Evolutionary conservation across 2,113 vertebrate species (phyloP), one percentile per base, ranked within the genome.

Genomic region (Neopipo cinnamomea): DNA sequence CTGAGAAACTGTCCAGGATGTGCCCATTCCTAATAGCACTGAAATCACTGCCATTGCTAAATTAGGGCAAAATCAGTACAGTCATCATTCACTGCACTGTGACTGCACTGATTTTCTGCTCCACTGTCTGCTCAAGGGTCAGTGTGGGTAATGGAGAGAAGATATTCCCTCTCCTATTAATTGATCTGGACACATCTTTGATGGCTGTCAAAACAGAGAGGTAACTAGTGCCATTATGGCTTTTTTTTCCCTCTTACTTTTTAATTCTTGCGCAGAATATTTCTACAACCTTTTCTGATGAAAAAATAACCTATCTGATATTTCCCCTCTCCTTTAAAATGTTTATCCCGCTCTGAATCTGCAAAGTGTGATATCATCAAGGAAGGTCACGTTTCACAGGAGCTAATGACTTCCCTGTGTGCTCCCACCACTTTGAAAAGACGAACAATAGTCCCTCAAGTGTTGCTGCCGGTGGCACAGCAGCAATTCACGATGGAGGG

Each of bases 291-390:
- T 76, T 52, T 91, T 66, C 87, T 71, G 67, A 93, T 66, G 58
- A 80, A 89, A 85, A 88, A 91, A 89, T 59, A 89, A 91, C 91
- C 90, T 66, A 35, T 30, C 41, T 25, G 74, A 55, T 88, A 75
- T 66, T 91, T 92, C 66, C 50, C 71, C 74, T 94, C 71, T 82
- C 87, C 81, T 96, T 88, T 75, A 74, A 95, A 92, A 91, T 91
- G 91, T 61, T 94, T 96, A 91, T 58, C 82, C 75, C 76, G 67
- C 90, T 80, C 82, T 3, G 3, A 85, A 74, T 78, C 84, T 41
- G 31, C 76, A 67, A 84, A 84, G 93, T 68, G 70, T 55, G 59
- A 14, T 41, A 87, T 42, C 92, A 90, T 55, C 83, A 80, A 75
- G 92, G 94, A 77, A 95, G 88, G 94, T 86, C 65, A 80, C 39